Percentiles rank a stretch among this genome's conserved stretches.
phyloP scores from a whole-genome alignment of 1,140 invertebrate species.

The Megalopta genalis region DNA sequence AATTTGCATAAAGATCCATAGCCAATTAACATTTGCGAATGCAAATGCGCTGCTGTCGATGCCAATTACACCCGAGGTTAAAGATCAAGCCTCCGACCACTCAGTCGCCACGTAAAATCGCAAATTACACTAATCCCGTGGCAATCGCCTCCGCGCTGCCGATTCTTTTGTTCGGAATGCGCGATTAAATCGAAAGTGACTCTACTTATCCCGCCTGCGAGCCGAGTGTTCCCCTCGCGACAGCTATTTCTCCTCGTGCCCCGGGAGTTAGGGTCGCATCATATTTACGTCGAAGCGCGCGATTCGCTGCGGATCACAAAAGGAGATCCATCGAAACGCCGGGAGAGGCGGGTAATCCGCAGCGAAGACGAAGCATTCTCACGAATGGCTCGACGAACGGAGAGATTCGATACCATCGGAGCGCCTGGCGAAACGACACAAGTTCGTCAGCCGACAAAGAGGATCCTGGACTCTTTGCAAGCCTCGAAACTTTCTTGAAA shows the following conservation, averaged over 20 bases:
- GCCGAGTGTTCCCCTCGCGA: background rate
- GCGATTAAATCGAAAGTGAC: background rate
- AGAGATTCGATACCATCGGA: background rate
- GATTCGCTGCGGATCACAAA: background rate
- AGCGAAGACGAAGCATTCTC: constrained; percentile 2
- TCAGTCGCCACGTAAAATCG: constrained; percentile 21
- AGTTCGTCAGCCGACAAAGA: constrained; percentile 18
- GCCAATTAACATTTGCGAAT: background rate
- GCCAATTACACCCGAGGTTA: constrained; percentile 21
- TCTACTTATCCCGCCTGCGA: background rate
- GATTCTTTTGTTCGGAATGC: constrained; percentile 33
- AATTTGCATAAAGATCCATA: background rate
- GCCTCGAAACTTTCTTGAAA: constrained; percentile 3
- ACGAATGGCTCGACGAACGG: background rate
- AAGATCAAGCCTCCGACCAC: constrained; percentile 24
- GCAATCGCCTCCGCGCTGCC: constrained; percentile 6
- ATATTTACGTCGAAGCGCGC: background rate
- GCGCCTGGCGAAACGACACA: constrained; percentile 15
- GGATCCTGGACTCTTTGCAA: background rate
- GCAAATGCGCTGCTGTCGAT: background rate
- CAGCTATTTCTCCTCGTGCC: background rate
- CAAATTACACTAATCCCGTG: constrained; percentile 32
- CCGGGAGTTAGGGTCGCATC: too few relatives aligned
- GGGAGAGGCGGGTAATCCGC: background rate
- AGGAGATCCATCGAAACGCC: too few relatives aligned